Percentiles rank a stretch among this genome's conserved stretches.
Conservation (phyloP, 2,113 vertebrate species). For the Pleuronectes platessa region DNA sequence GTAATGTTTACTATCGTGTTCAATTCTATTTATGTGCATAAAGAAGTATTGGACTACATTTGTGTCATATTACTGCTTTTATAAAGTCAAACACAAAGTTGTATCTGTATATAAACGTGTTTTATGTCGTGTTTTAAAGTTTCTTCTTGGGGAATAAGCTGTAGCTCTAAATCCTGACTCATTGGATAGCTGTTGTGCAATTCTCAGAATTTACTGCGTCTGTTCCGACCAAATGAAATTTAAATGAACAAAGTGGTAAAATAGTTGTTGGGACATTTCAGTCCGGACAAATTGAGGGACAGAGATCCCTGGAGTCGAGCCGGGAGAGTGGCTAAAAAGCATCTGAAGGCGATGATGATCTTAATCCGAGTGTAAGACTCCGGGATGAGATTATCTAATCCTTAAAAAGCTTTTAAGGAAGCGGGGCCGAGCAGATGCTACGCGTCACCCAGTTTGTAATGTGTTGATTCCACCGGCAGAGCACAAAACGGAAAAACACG, state of each 20-base stretch:
- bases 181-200: not conserved
- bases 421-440: not conserved
- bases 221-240: not conserved
- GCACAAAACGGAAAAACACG: not conserved
- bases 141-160: not conserved
- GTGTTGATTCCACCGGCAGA: not conserved
- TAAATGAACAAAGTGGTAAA: not conserved
- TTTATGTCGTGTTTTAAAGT: not conserved
- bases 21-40: too few species aligned
- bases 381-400: slow-evolving; percentile 3
- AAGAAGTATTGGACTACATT: too few species aligned
- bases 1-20: too few species aligned
- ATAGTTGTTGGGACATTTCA: not conserved
- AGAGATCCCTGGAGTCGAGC: not conserved
- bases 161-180: not conserved
- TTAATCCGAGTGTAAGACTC: not conserved
- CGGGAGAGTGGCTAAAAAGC: not conserved
- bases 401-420: slow-evolving; percentile 15
- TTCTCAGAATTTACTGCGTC: not conserved
- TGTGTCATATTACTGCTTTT: too few species aligned
- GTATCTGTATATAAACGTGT: too few species aligned
- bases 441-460: not conserved
- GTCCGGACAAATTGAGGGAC: not conserved
- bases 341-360: slow-evolving; percentile 9
- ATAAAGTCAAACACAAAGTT: too few species aligned